These are phyloP conservation scores for Poecilia gillii DNA, from an alignment of 2,797 vertebrate genomes.

Conservation along the genomic window DNA sequence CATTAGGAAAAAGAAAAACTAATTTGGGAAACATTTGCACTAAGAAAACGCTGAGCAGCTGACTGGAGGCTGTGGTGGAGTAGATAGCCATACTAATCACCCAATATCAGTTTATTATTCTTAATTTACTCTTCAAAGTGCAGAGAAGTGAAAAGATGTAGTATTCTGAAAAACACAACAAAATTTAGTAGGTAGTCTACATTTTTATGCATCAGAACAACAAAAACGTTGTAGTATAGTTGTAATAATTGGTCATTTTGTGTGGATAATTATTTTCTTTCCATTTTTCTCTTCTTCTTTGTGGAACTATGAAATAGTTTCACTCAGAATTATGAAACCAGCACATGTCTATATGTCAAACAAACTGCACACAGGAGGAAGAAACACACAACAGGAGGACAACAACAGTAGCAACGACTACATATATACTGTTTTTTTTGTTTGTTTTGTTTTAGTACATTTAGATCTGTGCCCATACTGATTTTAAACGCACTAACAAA, in stretches of 20 bases:
- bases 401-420: neutral
- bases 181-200: neutral
- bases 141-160: neutral
- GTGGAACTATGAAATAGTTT: neutral
- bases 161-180: neutral
- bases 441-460: neutral
- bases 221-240: neutral
- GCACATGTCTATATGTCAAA: neutral
- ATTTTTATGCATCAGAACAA: neutral
- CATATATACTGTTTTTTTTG: neutral
- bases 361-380: constrained; percentile 5
- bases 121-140: neutral
- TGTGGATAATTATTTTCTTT: neutral
- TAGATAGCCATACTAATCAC: neutral
- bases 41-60: neutral
- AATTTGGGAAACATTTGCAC: neutral
- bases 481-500: constrained; percentile 14
- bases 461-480: neutral
- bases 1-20: neutral
- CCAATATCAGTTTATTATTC: neutral
- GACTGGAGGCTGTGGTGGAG: neutral
- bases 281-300: neutral
- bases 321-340: neutral
- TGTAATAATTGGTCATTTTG: neutral
- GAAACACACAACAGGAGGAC: neutral